These are phyloP conservation scores for Hippotragus niger DNA, from an alignment of 2,113 vertebrate species.

Conservation along the genomic window DNA sequence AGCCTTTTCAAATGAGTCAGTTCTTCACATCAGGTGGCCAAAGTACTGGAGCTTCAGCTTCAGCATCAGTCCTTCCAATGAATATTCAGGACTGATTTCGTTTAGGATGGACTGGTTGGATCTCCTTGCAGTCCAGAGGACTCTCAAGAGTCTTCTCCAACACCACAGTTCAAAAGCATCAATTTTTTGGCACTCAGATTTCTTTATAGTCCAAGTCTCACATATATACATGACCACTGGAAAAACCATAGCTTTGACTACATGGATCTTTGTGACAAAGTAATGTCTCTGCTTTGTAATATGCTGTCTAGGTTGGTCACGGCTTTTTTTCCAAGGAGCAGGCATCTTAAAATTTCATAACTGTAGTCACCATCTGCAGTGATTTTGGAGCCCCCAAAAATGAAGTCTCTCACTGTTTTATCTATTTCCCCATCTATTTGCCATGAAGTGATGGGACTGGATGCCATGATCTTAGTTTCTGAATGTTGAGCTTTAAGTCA, in stretches of 20 bases:
- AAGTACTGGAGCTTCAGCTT: background rate
- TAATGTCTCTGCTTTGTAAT: background rate
- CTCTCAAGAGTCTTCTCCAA: background rate
- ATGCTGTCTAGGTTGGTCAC: background rate
- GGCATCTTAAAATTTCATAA: background rate
- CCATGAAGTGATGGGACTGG: background rate
- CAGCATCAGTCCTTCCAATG: background rate
- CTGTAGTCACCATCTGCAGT: background rate
- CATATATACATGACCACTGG: background rate
- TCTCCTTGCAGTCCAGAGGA: background rate
- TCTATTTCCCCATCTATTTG: background rate
- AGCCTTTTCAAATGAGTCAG: background rate
- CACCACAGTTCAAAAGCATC: background rate
- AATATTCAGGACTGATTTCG: background rate
- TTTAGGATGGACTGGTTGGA: background rate
- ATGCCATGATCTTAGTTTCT: background rate
- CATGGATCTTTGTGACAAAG: background rate
- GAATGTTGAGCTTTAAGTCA: background rate
- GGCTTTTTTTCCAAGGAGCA: background rate
- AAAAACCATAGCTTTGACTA: background rate
- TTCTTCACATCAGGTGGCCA: background rate
- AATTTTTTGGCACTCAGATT: background rate
- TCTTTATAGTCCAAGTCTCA: background rate
- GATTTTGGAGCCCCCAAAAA: background rate
- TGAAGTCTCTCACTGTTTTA: background rate